Base-by-base conservation (phyloP, 2,797 vertebrate genomes). In the Ctenochaetus hawaiiensis region DNA sequence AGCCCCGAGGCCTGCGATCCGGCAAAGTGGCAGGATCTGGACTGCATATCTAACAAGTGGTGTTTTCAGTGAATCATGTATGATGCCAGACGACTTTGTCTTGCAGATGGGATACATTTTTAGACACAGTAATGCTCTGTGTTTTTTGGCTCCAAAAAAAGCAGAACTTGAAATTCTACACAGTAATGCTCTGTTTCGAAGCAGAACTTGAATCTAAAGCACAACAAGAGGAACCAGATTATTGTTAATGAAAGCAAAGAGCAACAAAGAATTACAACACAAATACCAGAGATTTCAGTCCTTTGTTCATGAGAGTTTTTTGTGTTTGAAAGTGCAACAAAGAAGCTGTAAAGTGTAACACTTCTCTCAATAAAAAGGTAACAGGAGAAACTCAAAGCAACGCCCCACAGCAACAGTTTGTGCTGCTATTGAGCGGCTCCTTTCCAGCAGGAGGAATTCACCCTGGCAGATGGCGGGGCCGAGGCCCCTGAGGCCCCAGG, bases 391-490 rank as follows among this genome's bases (percentile, higher is more conserved):
- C 77, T 85, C 70, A 68, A 89, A 90, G 89, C 83, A 67, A 91
- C 78, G 84, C 91, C 92, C 88, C 82, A 77, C 81, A 92, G 90
- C 90, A 87, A 90, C 91, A 93, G 92, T 92, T 90, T 91, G 81
- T 56, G 88, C 77, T 43, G 56, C 70, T 75, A 77, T 75, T 65
- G 83, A 90, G 86, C 63, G 62, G 41, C 57, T 82, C 63, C 71
- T 75, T 67, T 57, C 72, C 82, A 63, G 68, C 77, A 63, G 75
- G 77, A 92, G 89, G 93, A 91, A 93, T 93, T 94, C 91, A 91
- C 72, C 84, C 81, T 30, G 86, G 92, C 95, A 96, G 95, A 96
- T 96, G 95, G 95, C 56, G 81, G 78, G 92, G 92, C 93, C 80
- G 75, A 76, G 90, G 89, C 90, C 93, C 93, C 84, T 63, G 87